Percentiles rank a stretch among this genome's conserved stretches.
Evolutionary conservation across 2,113 vertebrate genomes (phyloP).

Genomic region (Rhinoderma darwinii): DNA sequence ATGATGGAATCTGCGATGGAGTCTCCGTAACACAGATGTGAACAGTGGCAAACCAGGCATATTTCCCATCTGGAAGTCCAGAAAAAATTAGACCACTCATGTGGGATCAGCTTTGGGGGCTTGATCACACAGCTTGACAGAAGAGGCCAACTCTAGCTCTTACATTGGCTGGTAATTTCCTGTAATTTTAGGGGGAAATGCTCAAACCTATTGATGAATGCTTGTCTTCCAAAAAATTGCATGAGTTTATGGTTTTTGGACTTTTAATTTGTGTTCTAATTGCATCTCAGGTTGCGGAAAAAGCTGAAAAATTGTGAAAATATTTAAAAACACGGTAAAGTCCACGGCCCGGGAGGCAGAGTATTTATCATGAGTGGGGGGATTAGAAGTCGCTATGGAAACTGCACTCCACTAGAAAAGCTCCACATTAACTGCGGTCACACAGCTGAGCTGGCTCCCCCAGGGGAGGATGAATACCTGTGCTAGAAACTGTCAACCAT

Average conservation of each 20-base stretch:
- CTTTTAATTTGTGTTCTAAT: neutral
- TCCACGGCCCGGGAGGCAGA: slow-evolving; percentile 64
- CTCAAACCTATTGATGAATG: neutral
- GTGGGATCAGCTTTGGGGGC: no score
- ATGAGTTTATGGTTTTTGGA: neutral
- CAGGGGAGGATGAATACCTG: slow-evolving; percentile 39
- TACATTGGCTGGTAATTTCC: neutral
- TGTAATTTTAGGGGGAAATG: neutral
- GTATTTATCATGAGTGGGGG: slow-evolving; percentile 61
- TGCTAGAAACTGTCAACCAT: slow-evolving; percentile 61
- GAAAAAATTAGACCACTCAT: no score
- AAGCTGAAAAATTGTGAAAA: slow-evolving; percentile 62
- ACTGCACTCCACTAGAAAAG: slow-evolving; percentile 68
- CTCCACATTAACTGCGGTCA: slow-evolving; percentile 69
- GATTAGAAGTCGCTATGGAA: slow-evolving; percentile 75
- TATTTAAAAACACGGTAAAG: slow-evolving; percentile 63
- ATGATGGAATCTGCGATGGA: no score
- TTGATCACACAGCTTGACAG: neutral
- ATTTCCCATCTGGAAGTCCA: no score
- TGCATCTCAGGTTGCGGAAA: slow-evolving; percentile 40
- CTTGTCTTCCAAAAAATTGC: neutral
- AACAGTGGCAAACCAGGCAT: no score
- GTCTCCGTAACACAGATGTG: no score
- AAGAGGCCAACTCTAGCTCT: neutral
- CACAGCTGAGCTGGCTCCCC: slow-evolving; percentile 68